Evolutionary conservation across 1,140 invertebrate species (phyloP).

Genomic region (Drosophila grimshawi): DNA sequence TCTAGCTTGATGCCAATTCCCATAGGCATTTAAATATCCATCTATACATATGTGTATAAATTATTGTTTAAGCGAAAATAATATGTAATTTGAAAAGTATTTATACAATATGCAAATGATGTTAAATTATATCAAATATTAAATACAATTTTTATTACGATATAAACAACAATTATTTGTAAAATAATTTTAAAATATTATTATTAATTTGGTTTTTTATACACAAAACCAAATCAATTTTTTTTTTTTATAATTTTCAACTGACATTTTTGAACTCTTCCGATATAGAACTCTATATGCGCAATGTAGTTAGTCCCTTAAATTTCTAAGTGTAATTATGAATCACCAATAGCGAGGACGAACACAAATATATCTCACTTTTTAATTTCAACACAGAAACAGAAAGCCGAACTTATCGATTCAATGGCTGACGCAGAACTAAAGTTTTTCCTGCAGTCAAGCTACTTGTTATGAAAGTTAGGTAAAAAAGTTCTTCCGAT

Average conservation of each 20-base stretch:
- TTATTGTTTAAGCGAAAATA: neutral
- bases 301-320: no score
- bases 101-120: neutral
- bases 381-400: conserved; percentile 10
- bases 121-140: neutral
- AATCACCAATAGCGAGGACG: conserved; percentile 3
- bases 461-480: conserved; percentile 74
- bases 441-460: conserved; percentile 64
- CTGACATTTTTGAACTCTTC: neutral
- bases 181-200: neutral
- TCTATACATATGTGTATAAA: neutral
- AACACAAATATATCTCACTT: conserved; percentile 13
- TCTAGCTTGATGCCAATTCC: neutral
- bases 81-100: neutral
- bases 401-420: conserved; percentile 68
- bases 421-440: conserved; percentile 74
- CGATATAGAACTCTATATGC: no score
- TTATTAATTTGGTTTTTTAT: neutral
- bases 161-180: neutral
- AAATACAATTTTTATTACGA: neutral
- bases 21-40: neutral
- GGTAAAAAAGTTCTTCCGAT: conserved; percentile 63
- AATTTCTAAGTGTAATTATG: neutral
- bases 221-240: neutral
- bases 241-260: neutral